Base-by-base conservation (phyloP, 37 sponge, comb jelly and placozoan species). In the Petrosia ficiformis region DNA sequence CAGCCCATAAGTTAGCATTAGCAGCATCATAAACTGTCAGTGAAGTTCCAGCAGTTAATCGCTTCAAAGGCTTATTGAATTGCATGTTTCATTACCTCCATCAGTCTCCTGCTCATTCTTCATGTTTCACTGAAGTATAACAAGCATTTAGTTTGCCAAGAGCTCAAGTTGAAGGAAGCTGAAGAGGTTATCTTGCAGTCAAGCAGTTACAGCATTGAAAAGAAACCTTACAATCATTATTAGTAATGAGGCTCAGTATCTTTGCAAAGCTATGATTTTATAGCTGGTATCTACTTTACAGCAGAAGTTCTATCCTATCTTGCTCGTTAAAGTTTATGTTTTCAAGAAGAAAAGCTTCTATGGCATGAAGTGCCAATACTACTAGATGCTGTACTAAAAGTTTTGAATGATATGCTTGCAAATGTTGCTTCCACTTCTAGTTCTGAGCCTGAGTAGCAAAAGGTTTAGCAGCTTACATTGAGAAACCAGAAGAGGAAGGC, bases 351-450 rank as follows among this genome's bases (percentile, higher is more conserved):
- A 48, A 48, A 48, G 54, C 54, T 48, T 19, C 54, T 48, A 14
- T 48, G 54, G 54, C 54, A 48, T 48, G 54, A 48, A 48, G 54
- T 48, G 54, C 54, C 54, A 19, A 48, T 48, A 19, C 54, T 48
- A 48, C 54, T 48, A 48, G 54, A 48, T 19, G 54, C 54, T 48
- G 54, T 48, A 19, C 54, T 48, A 14, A 48, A 8, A 19, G 54
- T 48, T 48, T 48, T 48, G 54, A 48, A 48, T 48, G 14, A 14
- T 14, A 48, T 48, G 54, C 54, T 48, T 48, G 54, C 14, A 8
- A 48, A 48, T 48, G 54, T n/a, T n/a, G n/a, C n/a, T n/a, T n/a
- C n/a, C n/a, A n/a, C 54, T 48, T 48, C 54, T 48, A 48, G 54
- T 48, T 14, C 54, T 48, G 54, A 48, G 14, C 14, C 54, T 48